Conservation (phyloP, 2,888 invertebrate genomes). For the Congeria kusceri region DNA sequence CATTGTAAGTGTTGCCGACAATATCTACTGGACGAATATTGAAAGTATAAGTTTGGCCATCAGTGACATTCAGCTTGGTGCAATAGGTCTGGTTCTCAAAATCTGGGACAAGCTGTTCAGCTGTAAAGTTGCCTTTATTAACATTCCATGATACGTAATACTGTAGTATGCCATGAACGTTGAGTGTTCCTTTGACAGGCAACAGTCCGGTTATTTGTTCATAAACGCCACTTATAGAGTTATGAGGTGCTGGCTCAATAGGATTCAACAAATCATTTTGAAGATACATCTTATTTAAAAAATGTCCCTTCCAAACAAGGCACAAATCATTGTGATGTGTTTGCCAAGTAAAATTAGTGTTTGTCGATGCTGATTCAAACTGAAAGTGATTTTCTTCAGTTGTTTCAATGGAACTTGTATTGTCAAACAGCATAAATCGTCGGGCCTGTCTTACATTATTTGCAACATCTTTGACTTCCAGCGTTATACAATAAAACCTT, state of each 20-base stretch:
- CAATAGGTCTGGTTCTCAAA: conserved; percentile 49
- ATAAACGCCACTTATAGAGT: conserved; percentile 42
- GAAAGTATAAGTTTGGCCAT: conserved; percentile 60
- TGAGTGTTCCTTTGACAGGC: conserved; percentile 60
- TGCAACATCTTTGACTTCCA: conserved; percentile 59
- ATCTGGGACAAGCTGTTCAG: conserved; percentile 8
- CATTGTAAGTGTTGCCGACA: conserved; percentile 43
- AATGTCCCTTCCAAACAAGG: conserved; percentile 60
- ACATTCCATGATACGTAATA: conserved; percentile 35
- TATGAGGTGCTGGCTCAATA: conserved; percentile 35
- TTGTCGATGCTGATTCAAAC: conserved; percentile 46
- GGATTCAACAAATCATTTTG: conserved; percentile 51
- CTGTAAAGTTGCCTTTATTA: background rate
- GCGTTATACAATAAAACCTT: conserved; percentile 11
- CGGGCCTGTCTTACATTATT: conserved; percentile 55
- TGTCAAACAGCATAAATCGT: conserved; percentile 61
- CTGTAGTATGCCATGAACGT: conserved; percentile 57
- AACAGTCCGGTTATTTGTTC: conserved; percentile 59
- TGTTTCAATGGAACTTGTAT: conserved; percentile 39
- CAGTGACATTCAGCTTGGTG: conserved; percentile 24
- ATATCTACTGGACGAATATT: conserved; percentile 60
- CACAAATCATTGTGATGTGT: conserved; percentile 57
- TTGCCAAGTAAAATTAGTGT: conserved; percentile 62
- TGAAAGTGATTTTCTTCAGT: conserved; percentile 20
- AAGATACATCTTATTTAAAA: conserved; percentile 51